Conservation (phyloP, 2,113 vertebrate genomes). For the Cyprinus carpio region DNA sequence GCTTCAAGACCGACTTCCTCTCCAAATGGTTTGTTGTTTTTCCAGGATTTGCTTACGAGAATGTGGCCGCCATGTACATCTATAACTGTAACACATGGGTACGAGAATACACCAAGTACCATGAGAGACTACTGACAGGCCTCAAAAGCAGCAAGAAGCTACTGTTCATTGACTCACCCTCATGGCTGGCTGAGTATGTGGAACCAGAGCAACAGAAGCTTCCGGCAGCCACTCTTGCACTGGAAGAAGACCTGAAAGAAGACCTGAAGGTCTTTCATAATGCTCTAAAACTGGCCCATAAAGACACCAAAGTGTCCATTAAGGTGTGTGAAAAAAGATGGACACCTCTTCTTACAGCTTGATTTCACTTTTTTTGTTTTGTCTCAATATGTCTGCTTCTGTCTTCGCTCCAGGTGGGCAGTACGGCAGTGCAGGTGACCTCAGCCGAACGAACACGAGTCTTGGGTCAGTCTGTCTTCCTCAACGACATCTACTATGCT, state of each 20-base stretch:
- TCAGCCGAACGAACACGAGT: constrained; percentile 93
- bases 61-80: constrained; percentile 91
- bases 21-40: constrained; percentile 99
- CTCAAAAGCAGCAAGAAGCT: constrained; percentile 96
- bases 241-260: constrained; percentile 98
- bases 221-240: constrained; percentile 90
- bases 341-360: constrained; percentile 70
- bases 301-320: constrained; percentile 97
- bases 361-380: background rate
- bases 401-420: constrained; percentile 84
- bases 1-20: constrained; percentile 98
- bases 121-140: constrained; percentile 92
- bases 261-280: constrained; percentile 98
- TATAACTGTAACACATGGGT: constrained; percentile 99
- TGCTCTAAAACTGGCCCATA: constrained; percentile 94
- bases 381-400: background rate
- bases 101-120: constrained; percentile 97
- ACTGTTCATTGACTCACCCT: constrained; percentile 92
- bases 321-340: constrained; percentile 88
- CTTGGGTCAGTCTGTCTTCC: constrained; percentile 91
- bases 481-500: constrained; percentile 97
- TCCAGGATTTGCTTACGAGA: constrained; percentile 95
- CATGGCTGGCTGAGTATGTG: constrained; percentile 89
- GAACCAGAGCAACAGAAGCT: constrained; percentile 95
- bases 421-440: constrained; percentile 94